Conservation (phyloP, 2,113 vertebrate genomes). For the Bubo scandiacus region DNA sequence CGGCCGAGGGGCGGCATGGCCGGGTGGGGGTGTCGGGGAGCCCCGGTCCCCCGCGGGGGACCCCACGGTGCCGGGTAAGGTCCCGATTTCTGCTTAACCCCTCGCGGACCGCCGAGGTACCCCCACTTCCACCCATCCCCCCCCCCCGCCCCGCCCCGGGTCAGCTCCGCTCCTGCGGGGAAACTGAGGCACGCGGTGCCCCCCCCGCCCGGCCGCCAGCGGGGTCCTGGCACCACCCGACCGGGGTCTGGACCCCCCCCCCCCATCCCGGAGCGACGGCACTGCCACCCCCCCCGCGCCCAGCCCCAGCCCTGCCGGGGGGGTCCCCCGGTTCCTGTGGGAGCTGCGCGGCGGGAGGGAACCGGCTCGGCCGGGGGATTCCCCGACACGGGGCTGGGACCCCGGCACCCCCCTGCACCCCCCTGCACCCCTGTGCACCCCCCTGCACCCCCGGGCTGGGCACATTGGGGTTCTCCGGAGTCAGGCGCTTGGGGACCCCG, state of each 20-base stretch:
- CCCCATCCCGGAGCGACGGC: neutral
- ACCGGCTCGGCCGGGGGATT: neutral
- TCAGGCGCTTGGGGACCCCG: neutral
- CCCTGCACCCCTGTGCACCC: neutral
- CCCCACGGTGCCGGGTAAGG: neutral
- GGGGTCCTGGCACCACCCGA: neutral
- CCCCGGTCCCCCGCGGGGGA: neutral
- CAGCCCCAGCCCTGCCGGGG: too few relatives aligned
- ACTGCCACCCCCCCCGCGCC: too few relatives aligned
- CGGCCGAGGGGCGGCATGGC: neutral
- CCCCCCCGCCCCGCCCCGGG: rapidly evolving
- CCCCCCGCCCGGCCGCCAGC: too few relatives aligned
- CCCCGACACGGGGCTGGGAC: neutral
- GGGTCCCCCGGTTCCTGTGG: neutral
- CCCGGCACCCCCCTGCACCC: too few relatives aligned
- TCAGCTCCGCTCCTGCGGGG: neutral
- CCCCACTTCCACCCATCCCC: too few relatives aligned
- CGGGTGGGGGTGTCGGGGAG: neutral
- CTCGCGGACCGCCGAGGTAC: neutral
- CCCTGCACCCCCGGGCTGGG: neutral
- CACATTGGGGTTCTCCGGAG: neutral
- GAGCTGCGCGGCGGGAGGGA: neutral
- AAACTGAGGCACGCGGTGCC: neutral
- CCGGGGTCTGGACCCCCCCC: neutral
- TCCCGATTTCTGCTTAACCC: neutral